Evolutionary conservation across 2,888 invertebrate genomes (phyloP).

Genomic region (Sinohyriopsis cumingii): DNA sequence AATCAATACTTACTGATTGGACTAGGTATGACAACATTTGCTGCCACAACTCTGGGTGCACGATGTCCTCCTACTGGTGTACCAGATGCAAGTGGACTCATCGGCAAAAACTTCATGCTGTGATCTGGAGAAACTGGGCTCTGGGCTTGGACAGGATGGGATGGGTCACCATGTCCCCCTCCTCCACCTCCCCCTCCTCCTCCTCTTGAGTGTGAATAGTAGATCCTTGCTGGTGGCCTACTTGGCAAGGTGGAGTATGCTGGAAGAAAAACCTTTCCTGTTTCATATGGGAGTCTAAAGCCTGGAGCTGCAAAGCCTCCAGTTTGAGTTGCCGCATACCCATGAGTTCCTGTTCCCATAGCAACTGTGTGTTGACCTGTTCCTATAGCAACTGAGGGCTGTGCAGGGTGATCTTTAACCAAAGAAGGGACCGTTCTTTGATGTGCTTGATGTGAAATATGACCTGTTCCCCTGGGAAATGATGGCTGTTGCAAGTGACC

Average conservation of each 20-base stretch:
- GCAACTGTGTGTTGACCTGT: slow-evolving; percentile 25
- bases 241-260: slow-evolving; percentile 41
- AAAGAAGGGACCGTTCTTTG: no score
- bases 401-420: slow-evolving; percentile 13
- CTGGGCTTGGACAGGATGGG: slow-evolving; percentile 25
- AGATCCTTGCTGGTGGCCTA: slow-evolving; percentile 38
- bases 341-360: slow-evolving; percentile 14
- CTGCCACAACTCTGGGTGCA: slow-evolving; percentile 23
- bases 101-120: slow-evolving; percentile 37
- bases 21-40: slow-evolving; percentile 47
- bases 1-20: slow-evolving; percentile 53
- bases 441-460: no score
- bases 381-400: slow-evolving; percentile 31
- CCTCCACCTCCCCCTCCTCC: slow-evolving; percentile 27
- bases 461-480: no score
- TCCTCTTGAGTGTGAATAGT: slow-evolving; percentile 32
- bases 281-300: slow-evolving; percentile 37
- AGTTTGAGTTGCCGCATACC: slow-evolving; percentile 10
- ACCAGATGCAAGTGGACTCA: slow-evolving; percentile 57
- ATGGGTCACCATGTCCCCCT: slow-evolving; percentile 20
- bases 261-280: slow-evolving; percentile 39
- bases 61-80: slow-evolving; percentile 49
- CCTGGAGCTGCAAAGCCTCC: slow-evolving; percentile 32
- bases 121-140: slow-evolving; percentile 30
- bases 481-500: no score